Conservation (phyloP, 2,888 invertebrate genomes). For the Lingula anatina region DNA sequence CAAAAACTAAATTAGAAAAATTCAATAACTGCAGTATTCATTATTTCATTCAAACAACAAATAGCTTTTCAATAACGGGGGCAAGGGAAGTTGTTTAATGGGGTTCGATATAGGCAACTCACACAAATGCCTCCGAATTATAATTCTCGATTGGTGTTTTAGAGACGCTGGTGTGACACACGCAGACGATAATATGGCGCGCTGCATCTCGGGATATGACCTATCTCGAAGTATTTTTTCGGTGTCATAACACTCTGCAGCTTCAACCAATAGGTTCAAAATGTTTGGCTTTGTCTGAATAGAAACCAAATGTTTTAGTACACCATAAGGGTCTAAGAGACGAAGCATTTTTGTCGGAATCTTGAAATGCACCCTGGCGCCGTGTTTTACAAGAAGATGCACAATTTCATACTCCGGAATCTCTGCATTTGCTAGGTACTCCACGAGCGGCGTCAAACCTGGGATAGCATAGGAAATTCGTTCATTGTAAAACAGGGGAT, state of each 20-base stretch:
- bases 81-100: slow-evolving; percentile 24
- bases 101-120: slow-evolving; percentile 13
- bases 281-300: slow-evolving; percentile 58
- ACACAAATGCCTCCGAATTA: slow-evolving; percentile 17
- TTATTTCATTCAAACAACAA: slow-evolving; percentile 20
- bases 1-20: too few species aligned
- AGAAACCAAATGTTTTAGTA: slow-evolving; percentile 73
- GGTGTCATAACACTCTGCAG: slow-evolving; percentile 72
- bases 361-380: slow-evolving; percentile 57
- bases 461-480: slow-evolving; percentile 59
- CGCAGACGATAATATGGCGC: slow-evolving; percentile 60
- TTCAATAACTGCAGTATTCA: too few species aligned
- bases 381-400: slow-evolving; percentile 67
- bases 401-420: slow-evolving; percentile 63
- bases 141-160: too few species aligned
- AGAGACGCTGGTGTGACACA: slow-evolving; percentile 21
- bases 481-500: slow-evolving; percentile 52
- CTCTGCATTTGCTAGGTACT: slow-evolving; percentile 67
- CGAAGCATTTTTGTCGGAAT: slow-evolving; percentile 30
- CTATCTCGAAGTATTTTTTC: slow-evolving; percentile 74
- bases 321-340: slow-evolving; percentile 67
- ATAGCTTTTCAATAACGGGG: slow-evolving; percentile 25
- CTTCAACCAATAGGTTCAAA: slow-evolving; percentile 64
- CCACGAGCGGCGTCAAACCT: slow-evolving; percentile 71
- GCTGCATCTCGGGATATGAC: slow-evolving; percentile 63